Percentiles rank a stretch among this genome's conserved stretches.
phyloP scores from a whole-genome alignment of 2,888 invertebrate genomes.

The Caenorhabditis sp. region DNA sequence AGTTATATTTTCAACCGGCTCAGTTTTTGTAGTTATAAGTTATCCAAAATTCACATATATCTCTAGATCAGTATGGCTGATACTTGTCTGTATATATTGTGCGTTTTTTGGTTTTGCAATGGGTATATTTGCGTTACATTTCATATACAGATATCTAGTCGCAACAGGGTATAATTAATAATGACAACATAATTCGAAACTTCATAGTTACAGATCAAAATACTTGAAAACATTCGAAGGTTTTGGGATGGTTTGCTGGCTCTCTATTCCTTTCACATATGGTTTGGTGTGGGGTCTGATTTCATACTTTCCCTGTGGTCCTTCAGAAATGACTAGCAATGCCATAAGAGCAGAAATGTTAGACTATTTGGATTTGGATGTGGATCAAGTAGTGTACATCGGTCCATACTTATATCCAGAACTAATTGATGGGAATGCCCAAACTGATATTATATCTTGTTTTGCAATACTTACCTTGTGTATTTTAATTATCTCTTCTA shows the following conservation, averaged over 20 bases:
- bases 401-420: too few species aligned
- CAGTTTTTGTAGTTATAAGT: constrained; percentile 24
- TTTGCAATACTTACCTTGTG: too few species aligned
- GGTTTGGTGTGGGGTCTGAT: too few species aligned
- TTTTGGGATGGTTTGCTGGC: background rate
- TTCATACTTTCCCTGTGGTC: too few species aligned
- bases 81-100: constrained; percentile 11
- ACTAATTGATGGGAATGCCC: too few species aligned
- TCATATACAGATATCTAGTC: constrained; percentile 23
- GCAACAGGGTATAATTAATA: constrained; percentile 13
- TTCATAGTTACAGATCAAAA: background rate
- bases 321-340: too few species aligned
- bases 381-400: too few species aligned
- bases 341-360: too few species aligned
- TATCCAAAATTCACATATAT: background rate
- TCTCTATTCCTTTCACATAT: background rate
- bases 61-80: background rate
- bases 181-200: too few species aligned
- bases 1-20: constrained; percentile 11
- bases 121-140: constrained; percentile 31
- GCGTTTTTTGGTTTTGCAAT: constrained; percentile 27
- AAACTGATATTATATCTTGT: too few species aligned
- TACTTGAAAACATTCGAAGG: background rate
- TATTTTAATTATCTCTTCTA: too few species aligned
- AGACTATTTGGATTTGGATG: too few species aligned